phyloP scores from a whole-genome alignment of 1,140 invertebrate species.

The Drosophila arizonae region DNA sequence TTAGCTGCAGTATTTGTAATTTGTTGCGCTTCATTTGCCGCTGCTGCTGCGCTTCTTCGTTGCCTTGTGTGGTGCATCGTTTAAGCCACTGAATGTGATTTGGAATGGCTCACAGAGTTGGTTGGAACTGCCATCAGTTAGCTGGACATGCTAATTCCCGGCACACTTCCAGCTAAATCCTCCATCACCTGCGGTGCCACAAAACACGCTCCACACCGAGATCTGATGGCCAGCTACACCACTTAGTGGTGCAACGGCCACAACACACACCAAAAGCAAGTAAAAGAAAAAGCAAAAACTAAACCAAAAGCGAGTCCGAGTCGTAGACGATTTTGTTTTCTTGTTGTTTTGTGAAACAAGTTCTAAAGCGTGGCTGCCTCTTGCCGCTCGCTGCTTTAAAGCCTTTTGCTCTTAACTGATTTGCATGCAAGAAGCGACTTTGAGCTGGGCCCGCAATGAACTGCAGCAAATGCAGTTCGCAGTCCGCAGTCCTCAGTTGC shows the following conservation, averaged over 20 bases:
- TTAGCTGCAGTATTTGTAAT: slow-evolving; percentile 6
- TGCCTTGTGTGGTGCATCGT: not conserved
- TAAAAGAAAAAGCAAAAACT: slow-evolving; percentile 42
- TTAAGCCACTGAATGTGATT: slow-evolving; percentile 17
- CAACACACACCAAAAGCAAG: slow-evolving; percentile 6
- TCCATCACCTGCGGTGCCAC: slow-evolving; percentile 48
- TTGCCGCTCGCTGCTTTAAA: slow-evolving; percentile 4
- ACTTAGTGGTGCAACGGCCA: slow-evolving; percentile 46
- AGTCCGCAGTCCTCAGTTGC: not conserved
- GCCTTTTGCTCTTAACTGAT: slow-evolving; percentile 57
- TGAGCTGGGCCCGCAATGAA: slow-evolving; percentile 36
- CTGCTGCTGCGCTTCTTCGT: not conserved
- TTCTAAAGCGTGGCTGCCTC: slow-evolving; percentile 32
- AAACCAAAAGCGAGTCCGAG: slow-evolving; percentile 55
- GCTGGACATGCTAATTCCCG: slow-evolving; percentile 61
- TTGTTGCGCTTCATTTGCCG: not conserved
- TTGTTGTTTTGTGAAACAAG: slow-evolving; percentile 53
- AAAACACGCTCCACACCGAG: slow-evolving; percentile 16
- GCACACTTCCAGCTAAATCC: slow-evolving; percentile 66
- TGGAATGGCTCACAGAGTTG: slow-evolving; percentile 5
- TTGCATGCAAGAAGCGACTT: slow-evolving; percentile 68
- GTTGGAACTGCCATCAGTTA: slow-evolving; percentile 12
- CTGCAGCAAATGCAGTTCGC: slow-evolving; percentile 28
- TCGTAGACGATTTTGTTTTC: slow-evolving; percentile 14
- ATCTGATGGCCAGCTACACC: slow-evolving; percentile 37